Percentiles rank a stretch among this genome's conserved stretches.
phyloP scores from a whole-genome alignment of 1,140 invertebrate species.

The Thaumetopoea pityocampa region DNA sequence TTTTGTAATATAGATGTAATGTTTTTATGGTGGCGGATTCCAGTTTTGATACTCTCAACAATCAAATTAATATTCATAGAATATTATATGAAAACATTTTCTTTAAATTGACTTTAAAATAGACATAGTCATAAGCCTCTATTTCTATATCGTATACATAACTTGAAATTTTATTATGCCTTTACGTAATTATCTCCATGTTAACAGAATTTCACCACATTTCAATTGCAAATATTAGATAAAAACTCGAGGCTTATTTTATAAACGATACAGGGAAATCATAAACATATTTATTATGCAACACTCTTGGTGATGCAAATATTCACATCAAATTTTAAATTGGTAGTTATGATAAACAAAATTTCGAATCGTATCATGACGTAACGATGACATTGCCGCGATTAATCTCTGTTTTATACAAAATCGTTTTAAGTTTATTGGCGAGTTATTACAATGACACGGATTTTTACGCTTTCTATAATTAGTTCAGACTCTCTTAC shows the following conservation, averaged over 20 bases:
- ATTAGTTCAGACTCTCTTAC: no score
- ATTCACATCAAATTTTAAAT: slow-evolving; percentile 3
- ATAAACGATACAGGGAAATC: slow-evolving; percentile 5
- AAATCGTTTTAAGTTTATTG: slow-evolving; percentile 3
- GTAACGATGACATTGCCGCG: slow-evolving; percentile 7
- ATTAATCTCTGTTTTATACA: slow-evolving; percentile 11
- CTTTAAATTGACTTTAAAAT: no score
- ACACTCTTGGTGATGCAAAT: slow-evolving; percentile 1
- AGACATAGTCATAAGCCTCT: no score
- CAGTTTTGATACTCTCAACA: no score
- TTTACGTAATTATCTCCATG: no score
- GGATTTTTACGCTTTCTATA: slow-evolving; percentile 14
- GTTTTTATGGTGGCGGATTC: no score
- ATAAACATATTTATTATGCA: slow-evolving; percentile 2
- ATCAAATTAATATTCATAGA: no score
- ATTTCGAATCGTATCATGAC: neutral
- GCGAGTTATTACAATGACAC: slow-evolving; percentile 4
- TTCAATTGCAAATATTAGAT: slow-evolving; percentile 6
- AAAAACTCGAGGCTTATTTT: neutral
- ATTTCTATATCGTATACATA: no score
- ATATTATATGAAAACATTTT: no score
- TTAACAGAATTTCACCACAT: slow-evolving; percentile 5
- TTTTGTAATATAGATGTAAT: slow-evolving; percentile 13
- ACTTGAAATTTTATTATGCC: no score
- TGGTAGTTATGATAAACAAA: slow-evolving; percentile 4